These are phyloP conservation scores for Chloroceryle aenea DNA, from an alignment of 2,113 vertebrate species.

Conservation along the genomic window DNA sequence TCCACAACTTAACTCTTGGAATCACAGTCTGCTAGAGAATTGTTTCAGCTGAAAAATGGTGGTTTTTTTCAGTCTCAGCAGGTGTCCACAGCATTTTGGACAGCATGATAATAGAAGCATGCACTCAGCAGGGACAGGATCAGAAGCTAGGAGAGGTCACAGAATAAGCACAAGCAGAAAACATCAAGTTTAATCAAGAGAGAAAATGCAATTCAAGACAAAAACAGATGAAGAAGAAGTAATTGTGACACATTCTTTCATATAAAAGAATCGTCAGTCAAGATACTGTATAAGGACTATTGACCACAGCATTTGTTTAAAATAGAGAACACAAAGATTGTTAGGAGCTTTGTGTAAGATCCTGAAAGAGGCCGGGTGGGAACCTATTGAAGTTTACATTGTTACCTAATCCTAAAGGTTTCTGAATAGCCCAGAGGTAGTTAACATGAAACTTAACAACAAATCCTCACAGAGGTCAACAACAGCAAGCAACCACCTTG, in stretches of 20 bases:
- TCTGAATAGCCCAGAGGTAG: neutral
- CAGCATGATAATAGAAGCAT: constrained; percentile 53
- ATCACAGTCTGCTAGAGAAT: constrained; percentile 51
- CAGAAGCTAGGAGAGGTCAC: constrained; percentile 43
- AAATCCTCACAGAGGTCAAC: neutral
- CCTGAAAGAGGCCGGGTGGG: neutral
- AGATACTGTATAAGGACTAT: neutral
- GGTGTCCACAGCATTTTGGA: constrained; percentile 50
- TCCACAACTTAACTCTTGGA: constrained; percentile 43
- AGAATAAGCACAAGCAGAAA: constrained; percentile 55
- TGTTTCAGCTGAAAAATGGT: constrained; percentile 58
- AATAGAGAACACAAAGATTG: neutral
- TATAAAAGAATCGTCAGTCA: neutral
- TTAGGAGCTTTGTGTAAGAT: neutral
- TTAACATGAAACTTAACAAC: neutral
- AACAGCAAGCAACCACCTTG: neutral
- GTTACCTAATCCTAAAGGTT: neutral
- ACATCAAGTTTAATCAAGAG: constrained; percentile 30
- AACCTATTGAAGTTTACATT: neutral
- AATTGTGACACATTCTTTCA: neutral
- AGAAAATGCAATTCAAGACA: constrained; percentile 29
- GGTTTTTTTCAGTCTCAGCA: constrained; percentile 52
- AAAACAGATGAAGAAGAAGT: neutral
- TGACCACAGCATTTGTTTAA: neutral
- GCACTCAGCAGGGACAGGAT: constrained; percentile 47